Conservation (phyloP, 2,113 vertebrate species). For the Calidris pygmaea region DNA sequence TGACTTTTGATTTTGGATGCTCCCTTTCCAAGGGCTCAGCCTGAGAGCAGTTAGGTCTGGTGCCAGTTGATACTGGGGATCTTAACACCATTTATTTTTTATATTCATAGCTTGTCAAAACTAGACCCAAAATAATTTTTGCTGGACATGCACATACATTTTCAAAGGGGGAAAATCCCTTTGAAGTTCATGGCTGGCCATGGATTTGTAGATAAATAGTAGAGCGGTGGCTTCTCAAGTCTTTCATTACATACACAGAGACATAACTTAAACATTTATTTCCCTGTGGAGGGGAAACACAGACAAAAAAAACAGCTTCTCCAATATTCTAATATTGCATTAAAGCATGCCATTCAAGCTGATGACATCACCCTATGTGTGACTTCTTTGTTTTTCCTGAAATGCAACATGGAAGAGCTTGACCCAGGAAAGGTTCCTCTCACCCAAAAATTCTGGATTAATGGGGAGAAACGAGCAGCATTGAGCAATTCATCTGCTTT, state of each 20-base stretch:
- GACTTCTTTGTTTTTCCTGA: background rate
- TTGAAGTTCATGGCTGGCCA: background rate
- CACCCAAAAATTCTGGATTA: background rate
- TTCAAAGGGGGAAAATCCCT: background rate
- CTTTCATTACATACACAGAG: background rate
- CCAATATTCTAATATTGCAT: background rate
- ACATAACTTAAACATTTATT: background rate
- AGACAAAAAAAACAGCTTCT: background rate
- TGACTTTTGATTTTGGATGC: background rate
- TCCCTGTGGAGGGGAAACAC: background rate
- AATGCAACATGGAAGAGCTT: background rate
- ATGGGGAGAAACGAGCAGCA: background rate
- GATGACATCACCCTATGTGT: background rate
- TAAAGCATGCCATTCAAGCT: background rate
- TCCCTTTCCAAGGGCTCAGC: background rate
- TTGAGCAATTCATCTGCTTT: background rate
- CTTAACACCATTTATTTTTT: fast-evolving
- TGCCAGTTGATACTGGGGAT: background rate
- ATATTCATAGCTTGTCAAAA: background rate
- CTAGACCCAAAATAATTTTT: background rate
- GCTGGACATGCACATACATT: background rate
- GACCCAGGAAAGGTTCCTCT: background rate
- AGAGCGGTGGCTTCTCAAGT: background rate
- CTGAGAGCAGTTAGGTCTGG: background rate
- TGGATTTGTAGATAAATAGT: background rate